These are phyloP conservation scores for Ammodytes marinus DNA, from an alignment of 2,113 vertebrate genomes.

Conservation along the genomic window DNA sequence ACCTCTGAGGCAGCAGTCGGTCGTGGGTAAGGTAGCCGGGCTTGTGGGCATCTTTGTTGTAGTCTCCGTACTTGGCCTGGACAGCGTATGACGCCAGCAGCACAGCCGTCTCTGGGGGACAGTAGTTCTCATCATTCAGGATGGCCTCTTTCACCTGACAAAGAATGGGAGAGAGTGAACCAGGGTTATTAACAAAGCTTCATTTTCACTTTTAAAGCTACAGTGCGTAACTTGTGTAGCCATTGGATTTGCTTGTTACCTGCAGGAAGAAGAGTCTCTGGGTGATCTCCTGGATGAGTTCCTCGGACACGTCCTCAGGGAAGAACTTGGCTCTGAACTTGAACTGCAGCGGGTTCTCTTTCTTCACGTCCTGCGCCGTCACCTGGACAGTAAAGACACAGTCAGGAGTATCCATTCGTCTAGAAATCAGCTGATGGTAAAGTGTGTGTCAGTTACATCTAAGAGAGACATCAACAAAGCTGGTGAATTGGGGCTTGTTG, in stretches of 20 bases:
- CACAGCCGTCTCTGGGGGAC: slow-evolving; percentile 98
- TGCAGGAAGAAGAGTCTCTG: slow-evolving; percentile 98
- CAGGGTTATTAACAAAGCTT: background rate
- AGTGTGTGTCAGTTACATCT: background rate
- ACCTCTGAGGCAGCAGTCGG: slow-evolving; percentile 97
- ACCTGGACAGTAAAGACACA: slow-evolving; percentile 82
- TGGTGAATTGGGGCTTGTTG: background rate
- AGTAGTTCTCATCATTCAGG: slow-evolving; percentile 98
- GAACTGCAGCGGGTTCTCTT: slow-evolving; percentile 97
- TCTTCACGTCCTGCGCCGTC: slow-evolving; percentile 97
- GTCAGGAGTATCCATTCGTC: background rate
- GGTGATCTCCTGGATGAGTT: slow-evolving; percentile 98
- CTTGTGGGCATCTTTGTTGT: slow-evolving; percentile 93
- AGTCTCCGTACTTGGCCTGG: slow-evolving; percentile 96
- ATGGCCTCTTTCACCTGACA: slow-evolving; percentile 97
- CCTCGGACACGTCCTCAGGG: slow-evolving; percentile 97
- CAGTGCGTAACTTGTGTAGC: no score
- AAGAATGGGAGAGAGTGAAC: background rate
- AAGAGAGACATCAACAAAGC: background rate
- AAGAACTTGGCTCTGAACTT: slow-evolving; percentile 99
- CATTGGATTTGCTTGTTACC: slow-evolving; percentile 82
- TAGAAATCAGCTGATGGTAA: background rate
- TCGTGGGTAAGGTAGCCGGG: slow-evolving; percentile 95
- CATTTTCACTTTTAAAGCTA: background rate
- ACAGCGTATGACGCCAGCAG: slow-evolving; percentile 96